These are phyloP conservation scores for Argyrosomus japonicus DNA, from an alignment of 2,113 vertebrate genomes.

Conservation along the genomic window DNA sequence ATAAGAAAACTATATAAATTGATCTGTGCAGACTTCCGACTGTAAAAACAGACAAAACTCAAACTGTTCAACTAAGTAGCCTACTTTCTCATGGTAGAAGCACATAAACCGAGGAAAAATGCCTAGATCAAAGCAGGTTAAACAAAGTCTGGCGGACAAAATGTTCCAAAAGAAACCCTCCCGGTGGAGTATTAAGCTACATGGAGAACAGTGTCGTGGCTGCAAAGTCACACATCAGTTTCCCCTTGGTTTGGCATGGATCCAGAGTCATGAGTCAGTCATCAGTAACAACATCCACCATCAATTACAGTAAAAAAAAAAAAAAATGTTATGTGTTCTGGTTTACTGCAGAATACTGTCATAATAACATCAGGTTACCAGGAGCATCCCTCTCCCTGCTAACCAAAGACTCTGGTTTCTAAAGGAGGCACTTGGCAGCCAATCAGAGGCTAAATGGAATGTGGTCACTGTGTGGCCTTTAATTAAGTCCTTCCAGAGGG, in stretches of 20 bases:
- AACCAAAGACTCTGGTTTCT: constrained; percentile 41
- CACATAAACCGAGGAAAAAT: too few relatives aligned
- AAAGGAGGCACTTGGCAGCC: constrained; percentile 41
- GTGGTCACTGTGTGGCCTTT: constrained; percentile 52
- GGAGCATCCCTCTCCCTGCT: not conserved
- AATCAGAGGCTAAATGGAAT: constrained; percentile 49
- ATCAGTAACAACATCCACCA: not conserved
- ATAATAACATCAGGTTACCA: not conserved
- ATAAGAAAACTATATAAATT: too few relatives aligned
- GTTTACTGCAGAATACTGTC: not conserved
- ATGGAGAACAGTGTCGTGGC: too few relatives aligned
- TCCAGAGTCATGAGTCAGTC: not conserved
- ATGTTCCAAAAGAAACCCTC: too few relatives aligned
- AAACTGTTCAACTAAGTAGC: too few relatives aligned
- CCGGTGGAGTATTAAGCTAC: too few relatives aligned
- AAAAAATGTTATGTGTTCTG: not conserved
- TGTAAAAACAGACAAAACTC: too few relatives aligned
- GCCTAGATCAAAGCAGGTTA: too few relatives aligned
- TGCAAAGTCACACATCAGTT: not conserved
- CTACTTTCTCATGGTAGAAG: too few relatives aligned
- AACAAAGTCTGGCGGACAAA: too few relatives aligned
- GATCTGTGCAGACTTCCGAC: too few relatives aligned
- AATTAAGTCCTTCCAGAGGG: constrained; percentile 41
- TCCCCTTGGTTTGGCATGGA: not conserved
- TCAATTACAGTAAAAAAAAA: not conserved